phyloP scores from a whole-genome alignment of 37 sponge, comb jelly and placozoan genomes.

The Lycopodina hypogea region DNA sequence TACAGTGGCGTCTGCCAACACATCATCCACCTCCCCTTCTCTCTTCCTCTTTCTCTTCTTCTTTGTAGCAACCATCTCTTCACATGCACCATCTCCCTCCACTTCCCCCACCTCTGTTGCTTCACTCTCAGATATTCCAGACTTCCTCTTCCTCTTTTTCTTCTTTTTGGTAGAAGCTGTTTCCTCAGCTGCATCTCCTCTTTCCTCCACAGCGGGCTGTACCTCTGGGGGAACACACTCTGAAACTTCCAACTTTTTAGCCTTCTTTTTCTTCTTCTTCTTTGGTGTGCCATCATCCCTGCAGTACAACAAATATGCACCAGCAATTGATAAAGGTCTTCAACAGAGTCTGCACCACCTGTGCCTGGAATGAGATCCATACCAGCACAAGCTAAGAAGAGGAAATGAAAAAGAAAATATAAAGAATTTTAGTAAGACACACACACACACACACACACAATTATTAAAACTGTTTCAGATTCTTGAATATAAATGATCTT shows the following conservation, averaged over 20 bases:
- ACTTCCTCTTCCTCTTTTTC: slow-evolving; percentile 71
- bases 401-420: too few relatives aligned
- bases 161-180: slow-evolving; percentile 53
- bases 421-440: too few relatives aligned
- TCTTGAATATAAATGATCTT: too few relatives aligned
- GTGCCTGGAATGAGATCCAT: too few relatives aligned
- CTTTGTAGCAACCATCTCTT: background rate
- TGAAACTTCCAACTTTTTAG: slow-evolving; percentile 18
- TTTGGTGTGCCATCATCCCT: slow-evolving; percentile 11
- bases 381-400: too few relatives aligned
- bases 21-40: background rate
- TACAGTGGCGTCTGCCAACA: background rate
- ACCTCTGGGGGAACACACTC: too few relatives aligned
- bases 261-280: slow-evolving; percentile 82
- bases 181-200: slow-evolving; percentile 55
- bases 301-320: too few relatives aligned
- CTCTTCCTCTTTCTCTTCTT: background rate
- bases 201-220: slow-evolving; percentile 40
- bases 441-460: too few relatives aligned
- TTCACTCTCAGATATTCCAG: slow-evolving; percentile 7
- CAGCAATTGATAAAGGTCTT: too few relatives aligned
- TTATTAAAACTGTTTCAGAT: too few relatives aligned
- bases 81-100: background rate
- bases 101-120: background rate
- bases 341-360: too few relatives aligned